These are phyloP conservation scores for Punctoribates punctum DNA, from an alignment of 2,888 invertebrate species.

Conservation along the genomic window DNA sequence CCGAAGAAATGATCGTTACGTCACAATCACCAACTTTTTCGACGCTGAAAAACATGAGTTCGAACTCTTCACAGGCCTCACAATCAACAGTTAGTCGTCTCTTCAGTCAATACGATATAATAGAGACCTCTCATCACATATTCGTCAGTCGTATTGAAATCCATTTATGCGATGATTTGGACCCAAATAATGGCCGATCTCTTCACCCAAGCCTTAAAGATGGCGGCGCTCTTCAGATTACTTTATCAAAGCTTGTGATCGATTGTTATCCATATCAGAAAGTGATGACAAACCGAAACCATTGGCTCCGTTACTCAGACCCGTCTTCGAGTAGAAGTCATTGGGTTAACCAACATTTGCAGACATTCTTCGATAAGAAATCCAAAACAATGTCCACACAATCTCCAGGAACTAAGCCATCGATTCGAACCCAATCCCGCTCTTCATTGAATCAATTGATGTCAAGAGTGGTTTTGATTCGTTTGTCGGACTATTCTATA, in stretches of 20 bases:
- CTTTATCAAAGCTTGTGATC: constrained; percentile 67
- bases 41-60: constrained; percentile 13
- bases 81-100: constrained; percentile 57
- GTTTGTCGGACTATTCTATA: constrained; percentile 42
- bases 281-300: constrained; percentile 78
- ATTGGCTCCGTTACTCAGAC: constrained; percentile 83
- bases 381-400: constrained; percentile 58
- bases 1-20: constrained; percentile 47
- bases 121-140: constrained; percentile 96
- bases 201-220: constrained; percentile 76
- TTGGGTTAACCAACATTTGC: constrained; percentile 81
- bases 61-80: background rate
- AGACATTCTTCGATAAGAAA: constrained; percentile 59
- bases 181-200: constrained; percentile 75
- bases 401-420: constrained; percentile 63
- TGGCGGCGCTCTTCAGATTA: constrained; percentile 90
- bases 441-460: constrained; percentile 34
- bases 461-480: constrained; percentile 40
- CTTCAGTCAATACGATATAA: constrained; percentile 84
- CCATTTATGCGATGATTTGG: constrained; percentile 85
- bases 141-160: constrained; percentile 87
- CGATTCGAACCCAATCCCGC: constrained; percentile 48
- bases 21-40: background rate
- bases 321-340: constrained; percentile 67
- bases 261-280: constrained; percentile 96